Percentiles rank a stretch among this genome's conserved stretches.
Conservation (phyloP, 1,140 invertebrate species). For the Gryllus bimaculatus region DNA sequence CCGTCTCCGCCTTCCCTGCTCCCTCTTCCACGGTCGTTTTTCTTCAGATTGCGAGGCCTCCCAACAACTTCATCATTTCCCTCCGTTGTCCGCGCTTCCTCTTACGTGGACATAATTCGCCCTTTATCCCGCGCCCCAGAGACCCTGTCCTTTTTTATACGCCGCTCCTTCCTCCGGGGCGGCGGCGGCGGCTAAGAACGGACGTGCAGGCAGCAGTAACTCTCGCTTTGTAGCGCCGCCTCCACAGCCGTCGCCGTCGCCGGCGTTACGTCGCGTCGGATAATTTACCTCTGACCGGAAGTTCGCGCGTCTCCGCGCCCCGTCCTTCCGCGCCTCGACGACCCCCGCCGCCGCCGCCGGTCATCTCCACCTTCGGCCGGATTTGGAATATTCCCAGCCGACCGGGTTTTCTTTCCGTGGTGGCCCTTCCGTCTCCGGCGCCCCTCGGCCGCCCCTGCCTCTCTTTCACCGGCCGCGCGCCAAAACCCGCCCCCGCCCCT, state of each 20-base stretch:
- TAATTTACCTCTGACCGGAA: constrained; percentile 1
- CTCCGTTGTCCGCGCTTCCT: not conserved
- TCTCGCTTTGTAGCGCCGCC: not conserved
- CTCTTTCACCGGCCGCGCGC: no score
- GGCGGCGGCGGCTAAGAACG: not conserved
- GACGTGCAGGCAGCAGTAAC: not conserved
- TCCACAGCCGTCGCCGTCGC: not conserved
- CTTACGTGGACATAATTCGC: not conserved
- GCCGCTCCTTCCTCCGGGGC: not conserved
- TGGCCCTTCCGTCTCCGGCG: no score
- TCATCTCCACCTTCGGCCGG: no score
- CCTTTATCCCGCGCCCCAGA: not conserved
- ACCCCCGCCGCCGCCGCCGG: not conserved
- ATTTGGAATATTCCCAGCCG: no score
- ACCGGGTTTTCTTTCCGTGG: no score
- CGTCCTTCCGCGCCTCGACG: not conserved
- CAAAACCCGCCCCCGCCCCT: not conserved
- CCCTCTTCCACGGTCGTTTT: not conserved
- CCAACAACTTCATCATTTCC: constrained; percentile 4
- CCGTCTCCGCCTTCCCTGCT: not conserved
- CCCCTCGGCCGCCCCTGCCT: not conserved
- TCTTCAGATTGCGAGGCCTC: not conserved
- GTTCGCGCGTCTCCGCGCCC: not conserved
- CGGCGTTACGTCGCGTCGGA: not conserved
- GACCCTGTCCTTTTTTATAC: not conserved